These are phyloP conservation scores for Illadopsis cleaveri DNA, from an alignment of 2,113 vertebrate species.

Conservation along the genomic window DNA sequence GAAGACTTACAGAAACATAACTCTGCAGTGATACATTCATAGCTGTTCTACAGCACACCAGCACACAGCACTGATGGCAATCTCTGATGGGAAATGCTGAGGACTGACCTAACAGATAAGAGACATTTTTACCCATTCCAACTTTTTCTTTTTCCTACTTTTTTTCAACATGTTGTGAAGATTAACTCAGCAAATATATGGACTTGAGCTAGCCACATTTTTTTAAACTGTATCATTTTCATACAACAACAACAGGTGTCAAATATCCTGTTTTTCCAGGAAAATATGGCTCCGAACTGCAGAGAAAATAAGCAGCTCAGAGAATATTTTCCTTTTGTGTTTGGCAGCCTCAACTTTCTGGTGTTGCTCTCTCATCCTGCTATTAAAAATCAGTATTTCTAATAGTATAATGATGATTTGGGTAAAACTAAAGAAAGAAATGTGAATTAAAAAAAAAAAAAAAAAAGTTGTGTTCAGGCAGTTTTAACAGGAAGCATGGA, in stretches of 20 bases:
- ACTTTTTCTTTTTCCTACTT: neutral
- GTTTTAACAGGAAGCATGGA: neutral
- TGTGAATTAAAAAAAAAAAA: neutral
- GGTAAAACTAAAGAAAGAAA: neutral
- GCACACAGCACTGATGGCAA: neutral
- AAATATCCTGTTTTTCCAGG: neutral
- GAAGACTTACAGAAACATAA: neutral
- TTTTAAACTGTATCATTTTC: neutral
- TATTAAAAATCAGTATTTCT: neutral
- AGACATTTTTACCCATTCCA: neutral
- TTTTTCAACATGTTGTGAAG: neutral
- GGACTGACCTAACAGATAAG: neutral
- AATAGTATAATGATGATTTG: neutral
- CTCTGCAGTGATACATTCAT: neutral
- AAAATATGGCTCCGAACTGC: neutral
- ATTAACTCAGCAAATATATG: neutral
- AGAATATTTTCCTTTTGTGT: neutral
- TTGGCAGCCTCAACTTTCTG: neutral
- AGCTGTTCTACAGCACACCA: neutral
- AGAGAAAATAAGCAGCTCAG: neutral
- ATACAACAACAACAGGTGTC: neutral
- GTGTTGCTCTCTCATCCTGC: neutral
- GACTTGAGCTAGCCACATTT: neutral
- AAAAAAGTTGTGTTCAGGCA: neutral
- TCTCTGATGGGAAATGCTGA: neutral